Percentiles rank a stretch among this genome's conserved stretches.
Conservation (phyloP, 1,140 invertebrate species). For the Drosophila bipectinata region DNA sequence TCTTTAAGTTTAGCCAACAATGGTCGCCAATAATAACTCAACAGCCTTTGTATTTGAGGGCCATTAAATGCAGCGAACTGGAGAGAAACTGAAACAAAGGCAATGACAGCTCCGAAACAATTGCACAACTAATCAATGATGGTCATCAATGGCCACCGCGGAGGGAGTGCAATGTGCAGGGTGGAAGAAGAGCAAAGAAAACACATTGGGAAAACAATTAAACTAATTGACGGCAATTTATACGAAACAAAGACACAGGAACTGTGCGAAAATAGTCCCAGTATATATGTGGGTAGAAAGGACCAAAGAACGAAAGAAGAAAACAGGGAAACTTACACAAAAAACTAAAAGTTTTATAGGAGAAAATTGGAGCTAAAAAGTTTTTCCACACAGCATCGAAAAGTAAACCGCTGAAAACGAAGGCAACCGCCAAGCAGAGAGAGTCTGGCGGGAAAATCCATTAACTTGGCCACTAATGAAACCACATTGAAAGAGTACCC, state of each 20-base stretch:
- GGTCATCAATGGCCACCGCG: constrained; percentile 47
- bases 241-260: constrained; percentile 60
- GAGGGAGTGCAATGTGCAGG: constrained; percentile 12
- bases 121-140: constrained; percentile 71
- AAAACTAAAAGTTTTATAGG: constrained; percentile 48
- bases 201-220: constrained; percentile 69
- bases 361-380: constrained; percentile 69
- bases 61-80: constrained; percentile 29
- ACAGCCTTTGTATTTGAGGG: constrained; percentile 39
- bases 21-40: constrained; percentile 33
- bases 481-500: constrained; percentile 63
- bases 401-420: constrained; percentile 60
- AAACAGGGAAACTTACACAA: constrained; percentile 19
- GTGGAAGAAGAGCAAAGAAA: constrained; percentile 13
- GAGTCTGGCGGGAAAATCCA: constrained; percentile 35
- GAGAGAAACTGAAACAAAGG: constrained; percentile 25
- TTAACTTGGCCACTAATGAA: constrained; percentile 72
- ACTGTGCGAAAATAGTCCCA: constrained; percentile 28
- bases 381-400: constrained; percentile 45
- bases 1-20: constrained; percentile 25
- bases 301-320: neutral
- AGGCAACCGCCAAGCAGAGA: neutral
- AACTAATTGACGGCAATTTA: constrained; percentile 80
- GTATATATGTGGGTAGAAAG: neutral
- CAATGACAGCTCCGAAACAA: constrained; percentile 47